Conservation (phyloP, 1,140 invertebrate species). For the Aphaenogaster ashmeadi region DNA sequence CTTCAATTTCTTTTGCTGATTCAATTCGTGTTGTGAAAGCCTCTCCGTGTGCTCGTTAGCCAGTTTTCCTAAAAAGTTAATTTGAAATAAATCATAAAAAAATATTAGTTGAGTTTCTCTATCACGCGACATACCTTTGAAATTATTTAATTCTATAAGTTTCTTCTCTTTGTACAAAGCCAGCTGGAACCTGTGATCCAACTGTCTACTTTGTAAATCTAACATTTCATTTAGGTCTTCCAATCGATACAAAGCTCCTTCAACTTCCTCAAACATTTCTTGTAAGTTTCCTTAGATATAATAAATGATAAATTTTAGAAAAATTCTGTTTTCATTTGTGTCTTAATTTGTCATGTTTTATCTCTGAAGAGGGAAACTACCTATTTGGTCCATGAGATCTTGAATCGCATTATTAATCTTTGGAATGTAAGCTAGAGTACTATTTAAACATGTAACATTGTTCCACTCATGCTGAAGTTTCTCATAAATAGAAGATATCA, state of each 20-base stretch:
- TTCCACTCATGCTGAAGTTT: slow-evolving; percentile 88
- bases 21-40: slow-evolving; percentile 88
- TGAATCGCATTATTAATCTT: slow-evolving; percentile 88
- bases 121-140: slow-evolving; percentile 89
- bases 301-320: slow-evolving; percentile 40
- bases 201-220: slow-evolving; percentile 89
- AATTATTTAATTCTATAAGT: slow-evolving; percentile 88
- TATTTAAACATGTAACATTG: slow-evolving; percentile 87
- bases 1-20: slow-evolving; percentile 88
- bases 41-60: slow-evolving; percentile 88
- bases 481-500: slow-evolving; percentile 87
- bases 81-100: slow-evolving; percentile 67
- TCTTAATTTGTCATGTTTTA: background rate
- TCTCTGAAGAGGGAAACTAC: slow-evolving; percentile 77
- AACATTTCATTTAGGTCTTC: slow-evolving; percentile 90
- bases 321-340: background rate
- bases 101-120: background rate
- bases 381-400: slow-evolving; percentile 89
- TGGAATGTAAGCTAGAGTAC: slow-evolving; percentile 88
- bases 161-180: slow-evolving; percentile 90
- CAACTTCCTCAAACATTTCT: slow-evolving; percentile 89
- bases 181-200: slow-evolving; percentile 90
- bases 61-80: slow-evolving; percentile 86
- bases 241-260: slow-evolving; percentile 88
- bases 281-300: slow-evolving; percentile 87